A percentile compares a stretch with the other conserved stretches of the same genome.
Conservation (phyloP, 2,113 vertebrate genomes). For the Podarcis muralis region DNA sequence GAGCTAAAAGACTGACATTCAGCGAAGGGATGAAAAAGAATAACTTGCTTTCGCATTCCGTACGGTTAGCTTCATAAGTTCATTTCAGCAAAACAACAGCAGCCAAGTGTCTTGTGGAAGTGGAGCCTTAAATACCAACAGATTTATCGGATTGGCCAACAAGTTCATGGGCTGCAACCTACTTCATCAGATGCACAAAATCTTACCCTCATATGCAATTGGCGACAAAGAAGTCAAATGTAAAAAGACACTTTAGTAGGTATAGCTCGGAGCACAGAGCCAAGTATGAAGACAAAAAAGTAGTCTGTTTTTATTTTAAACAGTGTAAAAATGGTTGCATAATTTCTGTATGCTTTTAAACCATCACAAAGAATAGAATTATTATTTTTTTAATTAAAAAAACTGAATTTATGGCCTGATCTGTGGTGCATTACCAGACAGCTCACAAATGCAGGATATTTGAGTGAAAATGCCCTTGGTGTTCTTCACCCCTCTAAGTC, state of each 20-base stretch:
- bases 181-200: background rate
- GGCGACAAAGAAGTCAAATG: constrained; percentile 37
- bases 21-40: background rate
- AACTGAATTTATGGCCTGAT: background rate
- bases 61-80: background rate
- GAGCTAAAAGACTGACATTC: background rate
- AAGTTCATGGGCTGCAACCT: background rate
- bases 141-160: background rate
- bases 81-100: background rate
- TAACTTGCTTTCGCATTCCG: background rate
- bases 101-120: background rate
- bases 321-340: constrained; percentile 10
- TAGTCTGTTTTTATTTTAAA: constrained; percentile 50
- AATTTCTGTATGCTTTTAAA: background rate
- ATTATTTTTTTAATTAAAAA: background rate
- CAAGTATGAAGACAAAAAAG: constrained; percentile 31
- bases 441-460: background rate
- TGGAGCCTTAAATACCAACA: background rate
- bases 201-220: background rate
- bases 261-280: constrained; percentile 18
- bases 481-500: background rate
- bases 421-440: background rate
- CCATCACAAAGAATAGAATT: background rate
- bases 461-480: background rate
- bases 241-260: constrained; percentile 25